These are phyloP conservation scores for Dendrocincla tyrannina DNA, from an alignment of 2,797 vertebrate species.

Conservation along the genomic window DNA sequence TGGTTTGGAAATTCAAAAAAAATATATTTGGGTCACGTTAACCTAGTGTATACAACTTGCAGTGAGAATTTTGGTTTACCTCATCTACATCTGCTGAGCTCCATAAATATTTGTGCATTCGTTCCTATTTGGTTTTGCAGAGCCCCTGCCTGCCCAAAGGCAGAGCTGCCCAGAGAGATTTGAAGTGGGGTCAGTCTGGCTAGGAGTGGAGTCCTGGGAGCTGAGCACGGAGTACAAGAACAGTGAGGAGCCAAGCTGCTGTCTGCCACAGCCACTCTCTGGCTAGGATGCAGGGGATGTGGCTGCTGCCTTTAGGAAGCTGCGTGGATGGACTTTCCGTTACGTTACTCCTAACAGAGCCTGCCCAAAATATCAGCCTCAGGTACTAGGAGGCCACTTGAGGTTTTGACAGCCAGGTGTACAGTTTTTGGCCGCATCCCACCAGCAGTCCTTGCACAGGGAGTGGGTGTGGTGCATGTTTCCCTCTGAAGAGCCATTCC, in stretches of 20 bases:
- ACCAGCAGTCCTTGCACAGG: accelerated
- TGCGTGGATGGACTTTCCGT: background rate
- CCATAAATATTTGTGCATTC: background rate
- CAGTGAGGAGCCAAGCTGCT: background rate
- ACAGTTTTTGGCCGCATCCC: background rate
- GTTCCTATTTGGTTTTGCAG: background rate
- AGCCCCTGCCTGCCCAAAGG: background rate
- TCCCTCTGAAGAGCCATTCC: background rate
- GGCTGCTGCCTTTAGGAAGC: background rate
- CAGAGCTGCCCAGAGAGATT: background rate
- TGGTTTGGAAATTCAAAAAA: slow-evolving; percentile 54
- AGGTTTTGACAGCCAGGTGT: background rate
- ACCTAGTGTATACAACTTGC: background rate
- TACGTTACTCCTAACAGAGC: accelerated
- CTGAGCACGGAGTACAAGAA: background rate
- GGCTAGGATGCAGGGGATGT: background rate
- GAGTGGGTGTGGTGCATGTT: accelerated
- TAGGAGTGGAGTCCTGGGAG: background rate
- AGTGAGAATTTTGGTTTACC: background rate
- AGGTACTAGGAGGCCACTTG: background rate
- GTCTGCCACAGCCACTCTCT: accelerated
- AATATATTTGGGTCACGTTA: slow-evolving; percentile 49
- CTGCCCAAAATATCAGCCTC: background rate
- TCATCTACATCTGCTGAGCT: background rate
- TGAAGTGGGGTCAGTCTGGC: background rate